phyloP scores from a whole-genome alignment of 2,888 invertebrate genomes.

The Drosophila demipolita region DNA sequence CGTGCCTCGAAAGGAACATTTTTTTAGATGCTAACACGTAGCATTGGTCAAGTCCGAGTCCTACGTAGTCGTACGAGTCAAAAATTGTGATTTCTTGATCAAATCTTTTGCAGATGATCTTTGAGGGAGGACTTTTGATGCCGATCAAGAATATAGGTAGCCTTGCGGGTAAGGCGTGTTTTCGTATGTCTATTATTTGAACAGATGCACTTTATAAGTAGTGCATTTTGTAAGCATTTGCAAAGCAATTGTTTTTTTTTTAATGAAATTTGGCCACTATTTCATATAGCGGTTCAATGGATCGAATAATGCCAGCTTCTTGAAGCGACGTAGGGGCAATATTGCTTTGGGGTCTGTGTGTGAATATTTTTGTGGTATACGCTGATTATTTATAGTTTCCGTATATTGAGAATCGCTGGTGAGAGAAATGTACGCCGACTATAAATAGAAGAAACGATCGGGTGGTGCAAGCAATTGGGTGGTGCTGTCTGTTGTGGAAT shows the following conservation, averaged over 20 bases:
- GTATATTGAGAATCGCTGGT: slow-evolving; percentile 29
- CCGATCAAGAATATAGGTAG: background rate
- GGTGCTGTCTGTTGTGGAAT: slow-evolving; percentile 22
- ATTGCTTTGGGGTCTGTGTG: background rate
- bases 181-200: background rate
- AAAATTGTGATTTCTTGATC: background rate
- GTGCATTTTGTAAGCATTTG: background rate
- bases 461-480: background rate
- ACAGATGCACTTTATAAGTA: no score
- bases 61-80: background rate
- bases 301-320: background rate
- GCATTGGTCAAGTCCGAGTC: background rate
- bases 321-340: background rate
- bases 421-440: slow-evolving; percentile 26
- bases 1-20: background rate
- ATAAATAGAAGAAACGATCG: slow-evolving; percentile 31
- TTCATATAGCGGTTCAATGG: background rate
- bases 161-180: background rate
- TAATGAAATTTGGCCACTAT: background rate
- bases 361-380: slow-evolving; percentile 4
- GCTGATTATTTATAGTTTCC: slow-evolving; percentile 60
- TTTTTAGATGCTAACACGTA: background rate
- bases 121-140: background rate
- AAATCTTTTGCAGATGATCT: background rate
- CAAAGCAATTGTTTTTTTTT: no score